A percentile compares a stretch with the other conserved stretches of the same genome.
Evolutionary conservation across 2,797 vertebrate genomes (phyloP).

Genomic region (Neosalanx taihuensis): DNA sequence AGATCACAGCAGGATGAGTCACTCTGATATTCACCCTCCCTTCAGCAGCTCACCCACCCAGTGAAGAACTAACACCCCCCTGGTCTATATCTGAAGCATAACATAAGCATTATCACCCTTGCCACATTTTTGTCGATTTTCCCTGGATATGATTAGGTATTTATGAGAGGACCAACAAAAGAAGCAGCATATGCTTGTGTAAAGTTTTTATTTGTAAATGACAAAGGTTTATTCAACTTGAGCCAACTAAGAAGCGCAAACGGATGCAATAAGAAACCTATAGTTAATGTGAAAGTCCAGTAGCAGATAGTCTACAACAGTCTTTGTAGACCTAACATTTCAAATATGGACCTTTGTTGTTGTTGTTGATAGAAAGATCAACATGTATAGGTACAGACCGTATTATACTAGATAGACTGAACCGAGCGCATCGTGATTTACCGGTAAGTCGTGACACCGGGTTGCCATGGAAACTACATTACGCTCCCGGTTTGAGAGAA

Average conservation of each 20-base stretch:
- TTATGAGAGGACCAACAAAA: neutral
- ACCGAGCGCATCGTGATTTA: slow-evolving; percentile 59
- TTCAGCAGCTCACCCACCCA: slow-evolving; percentile 60
- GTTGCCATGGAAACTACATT: slow-evolving; percentile 84
- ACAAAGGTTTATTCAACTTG: no score
- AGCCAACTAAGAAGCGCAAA: no score
- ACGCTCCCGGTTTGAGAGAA: slow-evolving; percentile 69
- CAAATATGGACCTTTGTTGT: neutral
- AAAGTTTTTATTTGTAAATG: no score
- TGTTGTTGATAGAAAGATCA: neutral
- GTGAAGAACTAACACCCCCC: slow-evolving; percentile 40
- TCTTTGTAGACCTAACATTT: no score
- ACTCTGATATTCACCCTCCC: slow-evolving; percentile 50
- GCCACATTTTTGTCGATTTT: neutral
- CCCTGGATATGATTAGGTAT: neutral
- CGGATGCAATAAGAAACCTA: no score
- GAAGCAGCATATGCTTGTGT: no score
- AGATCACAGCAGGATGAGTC: slow-evolving; percentile 70
- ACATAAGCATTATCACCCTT: neutral
- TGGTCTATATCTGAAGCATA: neutral
- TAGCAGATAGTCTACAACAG: no score
- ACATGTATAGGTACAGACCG: neutral
- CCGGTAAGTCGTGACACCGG: slow-evolving; percentile 77
- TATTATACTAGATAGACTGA: slow-evolving; percentile 42
- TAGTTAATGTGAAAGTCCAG: no score